Evolutionary conservation across 2,113 vertebrate species (phyloP), one percentile per base, ranked within the genome.

Genomic region (Gallinago jamesoni): DNA sequence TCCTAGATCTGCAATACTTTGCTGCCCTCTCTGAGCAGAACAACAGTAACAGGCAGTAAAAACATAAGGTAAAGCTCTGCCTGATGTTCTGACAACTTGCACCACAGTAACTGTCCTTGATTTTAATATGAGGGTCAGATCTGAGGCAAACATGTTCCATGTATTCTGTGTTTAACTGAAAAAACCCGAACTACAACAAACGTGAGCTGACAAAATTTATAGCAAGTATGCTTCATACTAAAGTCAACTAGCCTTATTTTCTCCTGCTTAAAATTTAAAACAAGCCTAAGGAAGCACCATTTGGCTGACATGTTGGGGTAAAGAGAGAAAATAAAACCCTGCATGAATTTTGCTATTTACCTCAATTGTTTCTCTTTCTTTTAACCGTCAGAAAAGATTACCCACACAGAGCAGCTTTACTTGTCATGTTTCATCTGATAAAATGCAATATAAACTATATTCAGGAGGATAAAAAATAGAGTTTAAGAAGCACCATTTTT

Each of bases 21-120:
- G 70, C 78, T 87, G 67, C 75, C 77, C 69, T 77, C 73, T 94
- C 85, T 87, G 55, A 96, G 76, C 56, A 84, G 56, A 72, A 63
- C 8, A 68, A 31, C 14, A 56, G 25, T 10, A 77, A 64, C 35
- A 66, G 56, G 72, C 1, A 60, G 24, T 39, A 85, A 23, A 10
- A n/a, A 9, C 21, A 4, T 4, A 21, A 66, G 24, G 10, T 3
- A 69, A 91, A 90, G 52, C 14, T 66, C 76, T 63, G 27, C 28
- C 4, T 18, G 18, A 39, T 0, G 0, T 70, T 70, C 63, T 75
- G 47, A 39, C 21, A 59, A 80, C 22, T 19, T 66, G 48, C 12
- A 59, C 18, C 33, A 57, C n/a, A 35, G 37, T 8, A 60, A 33
- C 3, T 50, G 30, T 50, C 31, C 39, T 68, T 63, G 24, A 41